phyloP scores from a whole-genome alignment of 2,888 invertebrate species.

The Melinaea marsaeus region DNA sequence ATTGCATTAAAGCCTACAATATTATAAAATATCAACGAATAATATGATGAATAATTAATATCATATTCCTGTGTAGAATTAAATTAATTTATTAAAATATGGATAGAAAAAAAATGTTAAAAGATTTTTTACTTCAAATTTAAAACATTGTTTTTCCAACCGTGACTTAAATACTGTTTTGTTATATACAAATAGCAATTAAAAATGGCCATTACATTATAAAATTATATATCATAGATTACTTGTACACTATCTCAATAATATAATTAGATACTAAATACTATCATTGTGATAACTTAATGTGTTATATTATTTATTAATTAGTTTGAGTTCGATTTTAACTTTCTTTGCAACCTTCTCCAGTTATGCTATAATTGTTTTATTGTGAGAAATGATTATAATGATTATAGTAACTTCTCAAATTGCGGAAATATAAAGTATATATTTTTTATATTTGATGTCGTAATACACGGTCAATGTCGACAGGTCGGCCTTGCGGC shows the following conservation, averaged over 20 bases:
- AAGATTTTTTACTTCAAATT: no score
- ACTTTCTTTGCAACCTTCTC: no score
- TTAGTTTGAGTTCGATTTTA: no score
- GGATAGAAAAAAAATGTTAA: no score
- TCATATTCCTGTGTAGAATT: no score
- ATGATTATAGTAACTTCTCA: conserved; percentile 36
- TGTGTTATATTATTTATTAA: neutral
- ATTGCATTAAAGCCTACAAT: no score
- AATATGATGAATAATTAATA: no score
- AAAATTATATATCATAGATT: conserved; percentile 15
- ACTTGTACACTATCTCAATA: conserved; percentile 3
- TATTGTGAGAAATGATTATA: neutral
- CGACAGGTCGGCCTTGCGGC: conserved; percentile 68
- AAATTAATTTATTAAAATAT: no score
- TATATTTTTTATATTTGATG: conserved; percentile 59
- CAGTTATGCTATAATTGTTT: neutral
- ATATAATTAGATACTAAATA: neutral
- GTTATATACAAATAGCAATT: no score
- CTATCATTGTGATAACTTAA: neutral
- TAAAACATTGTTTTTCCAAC: no score
- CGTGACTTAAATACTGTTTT: no score
- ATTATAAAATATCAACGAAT: no score
- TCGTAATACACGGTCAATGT: conserved; percentile 74
- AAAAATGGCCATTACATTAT: neutral
- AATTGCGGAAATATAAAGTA: conserved; percentile 72